These are phyloP conservation scores for Bombycilla garrulus DNA, from an alignment of 2,113 vertebrate species.

Conservation along the genomic window DNA sequence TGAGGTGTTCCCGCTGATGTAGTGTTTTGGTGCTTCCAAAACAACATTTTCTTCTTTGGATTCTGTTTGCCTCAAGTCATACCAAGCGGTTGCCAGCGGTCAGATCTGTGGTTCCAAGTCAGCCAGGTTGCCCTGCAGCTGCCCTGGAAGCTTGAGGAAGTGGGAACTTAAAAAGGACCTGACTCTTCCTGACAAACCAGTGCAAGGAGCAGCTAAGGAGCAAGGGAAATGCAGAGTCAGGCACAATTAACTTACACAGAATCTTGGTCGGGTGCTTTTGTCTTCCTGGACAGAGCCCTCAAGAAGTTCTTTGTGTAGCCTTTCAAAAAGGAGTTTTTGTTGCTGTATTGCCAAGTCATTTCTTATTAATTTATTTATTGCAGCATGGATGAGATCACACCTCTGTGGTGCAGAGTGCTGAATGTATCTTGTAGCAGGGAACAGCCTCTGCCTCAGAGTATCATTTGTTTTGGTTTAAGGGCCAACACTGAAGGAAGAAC, in stretches of 20 bases:
- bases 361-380: not conserved
- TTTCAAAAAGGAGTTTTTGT: not conserved
- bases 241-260: not conserved
- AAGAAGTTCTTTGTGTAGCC: not conserved
- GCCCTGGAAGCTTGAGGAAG: not conserved
- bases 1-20: not conserved
- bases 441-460: not conserved
- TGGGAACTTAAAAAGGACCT: not conserved
- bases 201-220: not conserved
- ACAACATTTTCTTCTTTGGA: not conserved
- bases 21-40: not conserved
- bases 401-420: not conserved
- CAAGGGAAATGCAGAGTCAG: not conserved
- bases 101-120: not conserved
- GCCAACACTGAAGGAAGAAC: not conserved
- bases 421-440: not conserved
- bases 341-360: not conserved
- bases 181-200: not conserved
- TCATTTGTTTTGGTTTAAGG: not conserved
- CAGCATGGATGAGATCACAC: not conserved
- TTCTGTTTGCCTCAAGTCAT: not conserved
- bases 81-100: not conserved
- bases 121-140: not conserved
- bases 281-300: not conserved
- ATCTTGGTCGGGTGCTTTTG: not conserved